Evolutionary conservation across 2,113 vertebrate genomes (phyloP).

Genomic region (Calcarius ornatus): DNA sequence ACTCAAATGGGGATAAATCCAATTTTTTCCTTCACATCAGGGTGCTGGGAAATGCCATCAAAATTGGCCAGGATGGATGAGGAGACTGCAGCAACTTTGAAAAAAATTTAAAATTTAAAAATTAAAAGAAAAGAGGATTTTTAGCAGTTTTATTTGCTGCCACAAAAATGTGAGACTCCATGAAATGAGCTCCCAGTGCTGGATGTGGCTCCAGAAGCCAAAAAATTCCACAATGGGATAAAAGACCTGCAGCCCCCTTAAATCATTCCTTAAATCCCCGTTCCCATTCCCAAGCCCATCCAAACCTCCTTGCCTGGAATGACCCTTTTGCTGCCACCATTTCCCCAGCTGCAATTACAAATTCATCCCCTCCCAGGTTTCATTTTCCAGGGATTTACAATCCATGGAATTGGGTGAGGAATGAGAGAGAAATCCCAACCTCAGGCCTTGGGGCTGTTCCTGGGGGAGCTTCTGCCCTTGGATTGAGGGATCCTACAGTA

Average conservation of each 20-base stretch:
- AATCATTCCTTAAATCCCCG: not conserved
- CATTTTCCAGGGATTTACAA: not conserved
- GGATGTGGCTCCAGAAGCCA: not conserved
- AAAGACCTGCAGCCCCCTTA: not conserved
- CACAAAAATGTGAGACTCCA: not conserved
- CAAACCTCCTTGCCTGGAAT: too few species aligned
- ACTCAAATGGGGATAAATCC: not conserved
- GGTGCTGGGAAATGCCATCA: not conserved
- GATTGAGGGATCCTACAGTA: fast-evolving
- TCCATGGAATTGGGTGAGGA: not conserved
- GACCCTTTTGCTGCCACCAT: not conserved
- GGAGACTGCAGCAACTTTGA: not conserved
- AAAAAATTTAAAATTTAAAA: not conserved
- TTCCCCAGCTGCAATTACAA: not conserved
- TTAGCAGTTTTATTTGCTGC: not conserved
- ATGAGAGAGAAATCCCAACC: not conserved
- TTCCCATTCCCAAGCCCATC: not conserved
- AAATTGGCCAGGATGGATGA: not conserved
- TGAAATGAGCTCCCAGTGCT: fast-evolving
- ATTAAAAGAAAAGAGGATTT: fast-evolving
- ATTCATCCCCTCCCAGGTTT: not conserved
- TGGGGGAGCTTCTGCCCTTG: fast-evolving
- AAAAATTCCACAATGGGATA: not conserved
- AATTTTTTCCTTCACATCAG: not conserved
- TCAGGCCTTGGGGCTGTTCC: not conserved